Evolutionary conservation across 2,888 invertebrate genomes (phyloP), one percentile per base, ranked within the genome.

Genomic region (Sipha maydis): DNA sequence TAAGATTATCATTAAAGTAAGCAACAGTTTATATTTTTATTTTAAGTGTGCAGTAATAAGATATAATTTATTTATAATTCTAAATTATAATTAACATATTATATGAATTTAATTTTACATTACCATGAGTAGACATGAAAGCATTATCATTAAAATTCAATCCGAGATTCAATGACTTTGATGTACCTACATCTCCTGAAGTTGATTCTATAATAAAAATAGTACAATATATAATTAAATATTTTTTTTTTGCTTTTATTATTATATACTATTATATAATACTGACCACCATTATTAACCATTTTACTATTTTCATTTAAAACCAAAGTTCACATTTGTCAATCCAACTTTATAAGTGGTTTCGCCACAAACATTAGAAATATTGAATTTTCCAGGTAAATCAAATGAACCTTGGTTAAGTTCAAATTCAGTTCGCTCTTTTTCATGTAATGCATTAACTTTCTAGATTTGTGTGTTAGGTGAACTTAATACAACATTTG

Each of bases 41-140:
- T 56, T 56, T 56, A 56, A 56, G 56, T 4, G 56, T 7, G 7
- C 56, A 56, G 56, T 56, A 56, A 7, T 56, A 56, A 7, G 56
- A 56, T 56, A 56, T 56, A 19, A 56, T 56, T 71, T 71, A 71
- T 71, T 28, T 21, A 8, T 71, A 28, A 71, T 77, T 48, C 38
- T 77, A 25, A 77, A 48, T 48, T 48, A 77, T 77, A 11, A 48
- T 77, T 77, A 77, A 25, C 21, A 48, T 2, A 77, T 71, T 71
- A 28, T 28, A 11, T 48, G n/a, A 17, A 0, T 78, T 78, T 78
- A 54, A 28, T 78, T 54, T 54, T 78, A 1, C 31, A 28, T 78
- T 78, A 78, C 77, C 77, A 5, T 78, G 77, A 54, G 28, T 17
- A 78, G 77, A 14, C 31, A 54, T 78, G 54, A 78, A 78, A 28